phyloP scores from a whole-genome alignment of 2,797 vertebrate genomes.

The Falco columbarius region DNA sequence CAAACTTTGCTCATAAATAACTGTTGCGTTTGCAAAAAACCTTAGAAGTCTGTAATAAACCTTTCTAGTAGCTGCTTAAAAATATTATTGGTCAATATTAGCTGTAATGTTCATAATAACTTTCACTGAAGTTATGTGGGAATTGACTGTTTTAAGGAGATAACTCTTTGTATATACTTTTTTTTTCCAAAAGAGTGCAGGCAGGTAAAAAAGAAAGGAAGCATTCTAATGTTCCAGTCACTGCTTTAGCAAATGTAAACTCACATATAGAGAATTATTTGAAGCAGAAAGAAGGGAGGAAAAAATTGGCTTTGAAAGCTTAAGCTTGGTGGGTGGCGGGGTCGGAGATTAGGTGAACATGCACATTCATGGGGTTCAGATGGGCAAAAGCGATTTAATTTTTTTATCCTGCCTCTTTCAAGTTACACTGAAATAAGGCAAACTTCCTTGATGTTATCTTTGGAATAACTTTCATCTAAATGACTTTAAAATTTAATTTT shows the following conservation, averaged over 20 bases:
- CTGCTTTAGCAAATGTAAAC: not conserved
- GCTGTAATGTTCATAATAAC: not conserved
- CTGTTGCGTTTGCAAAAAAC: not conserved
- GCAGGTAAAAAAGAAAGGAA: not conserved
- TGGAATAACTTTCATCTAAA: not conserved
- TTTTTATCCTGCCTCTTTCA: not conserved
- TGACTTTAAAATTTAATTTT: accelerated
- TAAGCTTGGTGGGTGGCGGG: not conserved
- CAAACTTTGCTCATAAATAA: not conserved
- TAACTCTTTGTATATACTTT: not conserved
- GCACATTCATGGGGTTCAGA: not conserved
- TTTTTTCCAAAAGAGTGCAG: not conserved
- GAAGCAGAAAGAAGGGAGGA: accelerated
- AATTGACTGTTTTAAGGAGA: not conserved
- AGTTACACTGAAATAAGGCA: not conserved
- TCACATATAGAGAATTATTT: not conserved
- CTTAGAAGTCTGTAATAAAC: not conserved
- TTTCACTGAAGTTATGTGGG: not conserved
- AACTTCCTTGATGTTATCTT: not conserved
- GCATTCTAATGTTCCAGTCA: not conserved
- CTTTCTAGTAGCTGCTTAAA: not conserved
- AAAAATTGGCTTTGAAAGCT: not conserved
- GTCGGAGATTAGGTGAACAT: not conserved
- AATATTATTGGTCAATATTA: not conserved
- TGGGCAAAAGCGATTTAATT: not conserved